Evolutionary conservation across 2,888 invertebrate genomes (phyloP).

Genomic region (Byasa hedistus): DNA sequence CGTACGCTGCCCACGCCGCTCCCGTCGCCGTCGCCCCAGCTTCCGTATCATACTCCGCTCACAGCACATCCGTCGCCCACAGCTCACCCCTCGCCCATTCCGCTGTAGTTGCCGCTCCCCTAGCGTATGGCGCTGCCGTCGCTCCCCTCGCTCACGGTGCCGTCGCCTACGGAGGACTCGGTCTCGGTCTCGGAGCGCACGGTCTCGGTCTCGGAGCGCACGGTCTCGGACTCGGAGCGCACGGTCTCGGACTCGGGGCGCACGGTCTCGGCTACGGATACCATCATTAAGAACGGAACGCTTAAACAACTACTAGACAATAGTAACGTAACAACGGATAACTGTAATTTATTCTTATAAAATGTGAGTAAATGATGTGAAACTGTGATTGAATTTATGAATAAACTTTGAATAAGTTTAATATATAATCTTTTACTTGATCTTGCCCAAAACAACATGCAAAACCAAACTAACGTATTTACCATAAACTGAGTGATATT

Average conservation of each 20-base stretch:
- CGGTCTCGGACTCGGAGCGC: slow-evolving; percentile 35
- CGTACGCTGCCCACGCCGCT: slow-evolving; percentile 37
- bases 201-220: slow-evolving; percentile 36
- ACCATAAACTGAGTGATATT: too few species aligned
- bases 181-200: slow-evolving; percentile 40
- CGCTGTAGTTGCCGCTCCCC: slow-evolving; percentile 38
- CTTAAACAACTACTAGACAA: slow-evolving; percentile 26
- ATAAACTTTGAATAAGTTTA: slow-evolving; percentile 29
- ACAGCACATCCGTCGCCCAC: slow-evolving; percentile 2
- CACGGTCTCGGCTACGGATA: slow-evolving; percentile 32
- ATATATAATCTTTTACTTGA: background rate
- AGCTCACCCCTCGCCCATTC: slow-evolving; percentile 38
- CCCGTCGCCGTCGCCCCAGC: slow-evolving; percentile 38
- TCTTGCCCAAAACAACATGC: background rate
- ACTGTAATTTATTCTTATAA: slow-evolving; percentile 26
- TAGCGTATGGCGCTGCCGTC: slow-evolving; percentile 39
- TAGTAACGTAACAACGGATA: slow-evolving; percentile 28
- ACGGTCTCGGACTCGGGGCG: slow-evolving; percentile 33
- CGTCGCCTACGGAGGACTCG: slow-evolving; percentile 35
- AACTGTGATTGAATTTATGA: slow-evolving; percentile 27
- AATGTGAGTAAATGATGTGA: slow-evolving; percentile 28
- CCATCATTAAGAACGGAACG: slow-evolving; percentile 23
- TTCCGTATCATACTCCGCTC: slow-evolving; percentile 3
- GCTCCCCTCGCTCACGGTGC: slow-evolving; percentile 40
- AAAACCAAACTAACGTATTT: too few species aligned